Conservation (phyloP, 2,797 vertebrate species). For the Nyctalus aviator region DNA sequence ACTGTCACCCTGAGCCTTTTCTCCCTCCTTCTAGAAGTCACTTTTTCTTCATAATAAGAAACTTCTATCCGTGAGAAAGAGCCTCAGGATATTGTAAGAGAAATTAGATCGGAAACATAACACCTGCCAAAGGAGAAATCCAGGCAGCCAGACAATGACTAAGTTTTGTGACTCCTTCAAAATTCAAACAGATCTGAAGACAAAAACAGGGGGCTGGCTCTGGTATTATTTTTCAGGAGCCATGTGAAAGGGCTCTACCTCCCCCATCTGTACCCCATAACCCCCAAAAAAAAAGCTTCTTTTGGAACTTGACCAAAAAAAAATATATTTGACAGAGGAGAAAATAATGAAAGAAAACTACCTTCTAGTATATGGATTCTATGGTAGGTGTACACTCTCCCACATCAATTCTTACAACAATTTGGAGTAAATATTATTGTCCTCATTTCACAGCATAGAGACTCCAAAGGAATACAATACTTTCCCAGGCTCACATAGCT, state of each 20-base stretch:
- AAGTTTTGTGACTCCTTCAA: background rate
- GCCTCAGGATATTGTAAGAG: background rate
- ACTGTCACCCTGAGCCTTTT: background rate
- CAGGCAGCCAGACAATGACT: background rate
- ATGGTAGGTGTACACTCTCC: background rate
- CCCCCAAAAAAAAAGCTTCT: background rate
- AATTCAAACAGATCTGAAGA: background rate
- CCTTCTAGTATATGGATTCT: background rate
- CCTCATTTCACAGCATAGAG: background rate
- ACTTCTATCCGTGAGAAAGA: background rate
- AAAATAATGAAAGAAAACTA: background rate
- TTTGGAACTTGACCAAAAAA: background rate
- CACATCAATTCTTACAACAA: background rate
- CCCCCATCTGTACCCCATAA: background rate
- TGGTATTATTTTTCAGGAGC: background rate
- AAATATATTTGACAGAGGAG: conserved; percentile 1
- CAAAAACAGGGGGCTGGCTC: background rate
- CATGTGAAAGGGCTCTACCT: background rate
- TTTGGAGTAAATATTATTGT: background rate
- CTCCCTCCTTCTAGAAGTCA: conserved; percentile 9
- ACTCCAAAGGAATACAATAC: background rate
- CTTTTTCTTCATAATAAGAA: background rate
- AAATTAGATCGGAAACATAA: conserved; percentile 3
- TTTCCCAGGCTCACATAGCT: background rate
- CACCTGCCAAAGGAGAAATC: background rate